Conservation (phyloP, 2,113 vertebrate genomes). For the Thunnus thynnus region DNA sequence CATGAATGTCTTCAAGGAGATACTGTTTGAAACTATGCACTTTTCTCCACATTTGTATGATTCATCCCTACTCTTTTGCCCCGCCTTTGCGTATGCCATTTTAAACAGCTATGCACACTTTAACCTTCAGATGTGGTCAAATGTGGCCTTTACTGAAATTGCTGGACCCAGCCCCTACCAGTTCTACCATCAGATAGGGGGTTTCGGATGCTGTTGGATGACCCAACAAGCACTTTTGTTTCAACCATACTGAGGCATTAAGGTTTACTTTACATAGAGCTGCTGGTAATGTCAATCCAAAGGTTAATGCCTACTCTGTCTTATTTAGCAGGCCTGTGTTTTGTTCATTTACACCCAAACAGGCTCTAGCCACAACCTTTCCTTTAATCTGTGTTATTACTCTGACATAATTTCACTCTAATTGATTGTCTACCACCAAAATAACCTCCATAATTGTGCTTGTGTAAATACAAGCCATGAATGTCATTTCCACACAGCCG, state of each 20-base stretch:
- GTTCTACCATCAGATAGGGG: background rate
- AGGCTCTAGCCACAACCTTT: conserved; percentile 44
- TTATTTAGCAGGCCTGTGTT: conserved; percentile 28
- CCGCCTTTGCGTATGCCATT: background rate
- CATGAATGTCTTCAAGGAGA: background rate
- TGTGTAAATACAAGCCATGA: conserved; percentile 76
- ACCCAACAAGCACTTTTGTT: conserved; percentile 9
- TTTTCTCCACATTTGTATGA: background rate
- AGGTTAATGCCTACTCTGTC: background rate
- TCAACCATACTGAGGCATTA: background rate
- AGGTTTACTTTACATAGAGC: background rate
- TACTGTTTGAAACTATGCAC: too few species aligned
- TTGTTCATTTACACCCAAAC: conserved; percentile 53
- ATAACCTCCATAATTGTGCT: conserved; percentile 76
- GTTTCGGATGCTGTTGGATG: conserved; percentile 7
- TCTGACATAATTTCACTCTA: conserved; percentile 72
- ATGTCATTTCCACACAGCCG: conserved; percentile 74
- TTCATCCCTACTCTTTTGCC: background rate
- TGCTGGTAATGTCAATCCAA: conserved; percentile 21
- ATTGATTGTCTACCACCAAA: conserved; percentile 79
- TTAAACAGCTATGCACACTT: background rate
- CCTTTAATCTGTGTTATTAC: conserved; percentile 70
- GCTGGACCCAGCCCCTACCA: background rate
- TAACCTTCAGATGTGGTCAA: too few species aligned
- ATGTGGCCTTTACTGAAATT: background rate